A percentile compares a stretch with the other conserved stretches of the same genome.
Conservation (phyloP, 2,797 vertebrate species). For the Oreochromis mossambicus region DNA sequence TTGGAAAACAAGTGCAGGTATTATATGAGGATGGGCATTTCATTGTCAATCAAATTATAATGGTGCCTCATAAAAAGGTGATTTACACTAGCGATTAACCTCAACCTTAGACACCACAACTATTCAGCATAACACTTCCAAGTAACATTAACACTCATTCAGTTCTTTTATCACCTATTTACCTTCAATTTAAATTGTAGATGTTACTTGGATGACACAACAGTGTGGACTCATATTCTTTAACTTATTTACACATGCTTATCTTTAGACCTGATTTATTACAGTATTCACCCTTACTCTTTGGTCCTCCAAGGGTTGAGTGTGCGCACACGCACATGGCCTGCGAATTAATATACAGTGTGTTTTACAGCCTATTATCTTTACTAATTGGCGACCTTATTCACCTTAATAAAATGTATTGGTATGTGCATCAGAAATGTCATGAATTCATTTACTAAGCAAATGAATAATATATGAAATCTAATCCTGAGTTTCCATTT, state of each 20-base stretch:
- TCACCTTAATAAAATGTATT: not conserved
- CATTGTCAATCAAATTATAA: not conserved
- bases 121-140: not conserved
- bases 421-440: not conserved
- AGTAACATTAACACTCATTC: not conserved
- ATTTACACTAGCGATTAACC: not conserved
- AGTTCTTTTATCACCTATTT: not conserved
- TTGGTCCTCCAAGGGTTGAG: not conserved
- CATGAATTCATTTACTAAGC: not conserved
- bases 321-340: not conserved
- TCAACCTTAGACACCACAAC: not conserved
- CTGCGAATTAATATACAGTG: conserved; percentile 6
- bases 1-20: conserved; percentile 91
- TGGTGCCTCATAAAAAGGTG: not conserved
- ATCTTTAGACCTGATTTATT: conserved; percentile 41
- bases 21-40: not conserved
- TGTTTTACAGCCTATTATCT: not conserved
- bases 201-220: not conserved
- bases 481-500: not conserved
- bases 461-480: not conserved
- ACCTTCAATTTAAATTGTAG: not conserved
- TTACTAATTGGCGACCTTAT: not conserved
- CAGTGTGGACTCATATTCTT: not conserved
- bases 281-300: not conserved
- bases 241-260: conserved; percentile 1